Evolutionary conservation across 2,888 invertebrate species (phyloP), one percentile per base, ranked within the genome.

Genomic region (Nyleta sp.): DNA sequence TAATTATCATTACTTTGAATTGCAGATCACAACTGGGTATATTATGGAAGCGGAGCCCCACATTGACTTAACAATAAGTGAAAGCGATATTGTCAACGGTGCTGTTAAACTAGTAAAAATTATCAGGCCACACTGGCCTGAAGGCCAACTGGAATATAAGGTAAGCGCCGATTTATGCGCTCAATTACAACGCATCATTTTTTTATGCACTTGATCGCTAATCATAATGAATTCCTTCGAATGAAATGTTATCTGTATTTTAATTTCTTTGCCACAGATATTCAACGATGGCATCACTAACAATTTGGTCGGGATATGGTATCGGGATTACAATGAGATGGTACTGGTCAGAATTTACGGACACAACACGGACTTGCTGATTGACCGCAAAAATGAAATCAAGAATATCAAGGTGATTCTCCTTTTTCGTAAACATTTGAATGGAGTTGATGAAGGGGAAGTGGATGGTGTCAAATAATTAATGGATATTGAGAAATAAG

Each of bases 241-340:
- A n/a, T n/a, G n/a, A n/a, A n/a, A n/a, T n/a, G n/a, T n/a, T n/a
- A n/a, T n/a, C n/a, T n/a, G n/a, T n/a, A n/a, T n/a, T n/a, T n/a
- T n/a, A n/a, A n/a, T n/a, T n/a, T n/a, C n/a, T n/a, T n/a, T n/a
- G n/a, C n/a, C n/a, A n/a, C n/a, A 98, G 98, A 91, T 95, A 87
- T 97, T 98, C 91, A 98, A 97, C 80, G 96, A 98, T 93, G 98
- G 98, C 46, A 96, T 97, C 79, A 97, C 98, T 52, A 98, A 98
- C 91, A 97, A 96, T 91, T 92, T 99, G 84, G 93, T 98, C 65
- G 96, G 96, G 52, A 84, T 91, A 31, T 91, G 90, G 83, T 90
- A 87, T 75, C 87, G 87, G 10, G 91, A 90, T 35, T 90, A 90
- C n/a, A 89, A 91, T 80, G 94, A 96, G 86, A 95, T 96, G 86